Evolutionary conservation across 2,113 vertebrate species (phyloP).

Genomic region (Pithys albifrons): DNA sequence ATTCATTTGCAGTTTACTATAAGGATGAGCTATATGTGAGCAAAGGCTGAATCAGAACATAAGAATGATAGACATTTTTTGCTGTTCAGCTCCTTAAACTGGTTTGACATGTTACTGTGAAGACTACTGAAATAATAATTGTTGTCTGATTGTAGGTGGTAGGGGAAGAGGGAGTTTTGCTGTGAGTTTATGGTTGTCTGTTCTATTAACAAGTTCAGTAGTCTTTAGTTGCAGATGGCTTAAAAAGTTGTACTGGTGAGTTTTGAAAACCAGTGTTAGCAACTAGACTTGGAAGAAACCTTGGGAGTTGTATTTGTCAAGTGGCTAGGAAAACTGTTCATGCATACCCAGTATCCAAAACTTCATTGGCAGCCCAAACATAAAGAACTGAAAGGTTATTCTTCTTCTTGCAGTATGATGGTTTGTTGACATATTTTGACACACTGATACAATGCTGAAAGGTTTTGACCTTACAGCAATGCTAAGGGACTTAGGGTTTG

Average conservation of each 20-base stretch:
- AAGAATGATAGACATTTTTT: background rate
- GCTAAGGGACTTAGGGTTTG: slow-evolving; percentile 61
- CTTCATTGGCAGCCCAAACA: slow-evolving; percentile 70
- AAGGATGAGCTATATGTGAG: background rate
- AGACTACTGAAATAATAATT: background rate
- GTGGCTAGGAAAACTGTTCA: slow-evolving; percentile 70
- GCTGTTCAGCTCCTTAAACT: background rate
- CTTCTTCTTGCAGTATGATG: slow-evolving; percentile 77
- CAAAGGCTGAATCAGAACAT: background rate
- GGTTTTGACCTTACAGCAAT: slow-evolving; percentile 76
- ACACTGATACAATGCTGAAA: slow-evolving; percentile 73
- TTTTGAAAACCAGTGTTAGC: slow-evolving; percentile 53
- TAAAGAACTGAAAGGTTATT: slow-evolving; percentile 81
- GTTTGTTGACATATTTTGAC: slow-evolving; percentile 88
- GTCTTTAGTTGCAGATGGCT: slow-evolving; percentile 3
- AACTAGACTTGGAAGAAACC: slow-evolving; percentile 67
- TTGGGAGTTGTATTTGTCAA: slow-evolving; percentile 76
- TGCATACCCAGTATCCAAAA: slow-evolving; percentile 71
- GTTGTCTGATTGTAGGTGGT: background rate
- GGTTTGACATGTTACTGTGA: background rate
- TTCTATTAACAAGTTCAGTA: slow-evolving; percentile 9
- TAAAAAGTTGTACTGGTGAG: slow-evolving; percentile 54
- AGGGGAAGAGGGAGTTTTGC: background rate
- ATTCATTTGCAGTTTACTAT: background rate
- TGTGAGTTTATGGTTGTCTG: background rate